Percentiles rank a stretch among this genome's conserved stretches.
phyloP scores from a whole-genome alignment of 2,113 vertebrate species.

The Pterocles gutturalis region DNA sequence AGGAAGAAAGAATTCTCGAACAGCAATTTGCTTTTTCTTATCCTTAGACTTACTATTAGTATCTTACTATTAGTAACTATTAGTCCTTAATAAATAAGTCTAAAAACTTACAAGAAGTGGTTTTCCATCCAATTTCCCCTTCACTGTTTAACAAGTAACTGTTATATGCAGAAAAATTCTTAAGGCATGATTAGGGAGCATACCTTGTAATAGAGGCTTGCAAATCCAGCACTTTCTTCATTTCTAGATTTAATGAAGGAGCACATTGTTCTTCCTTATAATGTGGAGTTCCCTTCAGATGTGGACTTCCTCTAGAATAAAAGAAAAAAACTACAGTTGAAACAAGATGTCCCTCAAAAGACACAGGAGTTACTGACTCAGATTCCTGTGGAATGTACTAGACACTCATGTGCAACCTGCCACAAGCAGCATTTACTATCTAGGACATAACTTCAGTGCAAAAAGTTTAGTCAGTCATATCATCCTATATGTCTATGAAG shows the following conservation, averaged over 20 bases:
- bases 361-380: not conserved
- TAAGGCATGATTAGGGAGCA: not conserved
- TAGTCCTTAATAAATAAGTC: not conserved
- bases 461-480: not conserved
- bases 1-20: not conserved
- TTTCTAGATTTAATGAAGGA: conserved; percentile 91
- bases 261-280: conserved; percentile 98
- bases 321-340: not conserved
- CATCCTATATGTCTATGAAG: not conserved
- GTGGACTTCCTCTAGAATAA: conserved; percentile 87
- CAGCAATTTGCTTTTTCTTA: not conserved
- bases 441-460: not conserved
- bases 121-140: not conserved
- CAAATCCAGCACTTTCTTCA: conserved; percentile 94
- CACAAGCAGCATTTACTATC: not conserved
- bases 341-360: not conserved
- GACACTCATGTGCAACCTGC: not conserved
- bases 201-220: conserved; percentile 96
- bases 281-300: conserved; percentile 89
- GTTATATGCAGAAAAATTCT: not conserved
- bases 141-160: not conserved
- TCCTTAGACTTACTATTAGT: not conserved
- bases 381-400: rapidly evolving
- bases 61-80: not conserved
- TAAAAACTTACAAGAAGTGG: not conserved